A percentile compares a stretch with the other conserved stretches of the same genome.
Conservation (phyloP, 53 echinoderm and acorn worm genomes). For the Temnopleurus reevesii region DNA sequence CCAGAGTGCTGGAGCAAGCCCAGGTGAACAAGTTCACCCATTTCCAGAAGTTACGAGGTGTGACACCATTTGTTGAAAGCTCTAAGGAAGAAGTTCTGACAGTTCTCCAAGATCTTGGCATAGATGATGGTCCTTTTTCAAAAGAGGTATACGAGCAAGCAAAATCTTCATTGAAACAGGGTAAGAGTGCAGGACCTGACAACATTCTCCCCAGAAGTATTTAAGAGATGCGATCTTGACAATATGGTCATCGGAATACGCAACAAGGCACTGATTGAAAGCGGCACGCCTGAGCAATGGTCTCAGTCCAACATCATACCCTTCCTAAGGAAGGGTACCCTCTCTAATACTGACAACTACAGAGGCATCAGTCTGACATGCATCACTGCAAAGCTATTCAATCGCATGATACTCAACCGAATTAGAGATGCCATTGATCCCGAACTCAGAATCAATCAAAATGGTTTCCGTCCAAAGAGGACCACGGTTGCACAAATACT, state of each 20-base stretch:
- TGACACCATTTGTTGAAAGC: neutral
- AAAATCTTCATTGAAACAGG: conserved; percentile 48
- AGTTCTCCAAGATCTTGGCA: conserved; percentile 4
- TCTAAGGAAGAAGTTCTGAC: conserved; percentile 13
- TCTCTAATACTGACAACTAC: conserved; percentile 55
- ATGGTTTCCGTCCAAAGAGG: neutral
- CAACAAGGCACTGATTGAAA: conserved; percentile 29
- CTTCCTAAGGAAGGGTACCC: conserved; percentile 32
- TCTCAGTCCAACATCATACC: conserved; percentile 56
- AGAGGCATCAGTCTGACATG: conserved; percentile 56
- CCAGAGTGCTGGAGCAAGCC: conserved; percentile 52
- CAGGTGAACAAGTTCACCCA: conserved; percentile 61
- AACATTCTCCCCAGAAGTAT: conserved; percentile 48
- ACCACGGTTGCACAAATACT: too few relatives aligned
- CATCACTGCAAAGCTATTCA: conserved; percentile 44
- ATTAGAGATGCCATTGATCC: neutral
- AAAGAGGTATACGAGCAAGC: neutral
- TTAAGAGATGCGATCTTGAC: conserved; percentile 54
- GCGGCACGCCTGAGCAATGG: conserved; percentile 28
- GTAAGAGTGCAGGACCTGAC: conserved; percentile 57
- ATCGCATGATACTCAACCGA: conserved; percentile 46
- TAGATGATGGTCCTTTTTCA: conserved; percentile 60
- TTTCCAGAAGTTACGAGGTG: conserved; percentile 46
- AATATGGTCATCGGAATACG: conserved; percentile 18
- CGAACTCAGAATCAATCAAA: neutral